Evolutionary conservation across 2,797 vertebrate genomes (phyloP).

Genomic region (Notamacropus eugenii): DNA sequence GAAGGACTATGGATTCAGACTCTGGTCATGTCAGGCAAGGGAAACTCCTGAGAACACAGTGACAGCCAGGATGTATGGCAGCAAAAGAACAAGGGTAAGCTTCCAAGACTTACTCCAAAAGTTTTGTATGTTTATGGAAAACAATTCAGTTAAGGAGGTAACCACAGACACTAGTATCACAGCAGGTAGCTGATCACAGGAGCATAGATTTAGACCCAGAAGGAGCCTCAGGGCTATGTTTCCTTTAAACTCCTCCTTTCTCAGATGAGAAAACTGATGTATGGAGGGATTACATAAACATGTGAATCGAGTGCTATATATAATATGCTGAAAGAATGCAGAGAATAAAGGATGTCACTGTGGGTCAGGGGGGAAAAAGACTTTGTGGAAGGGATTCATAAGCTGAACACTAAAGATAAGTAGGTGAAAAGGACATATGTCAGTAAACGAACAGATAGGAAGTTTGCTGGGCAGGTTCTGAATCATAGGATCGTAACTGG

Average conservation of each 20-base stretch:
- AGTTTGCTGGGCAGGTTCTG: neutral
- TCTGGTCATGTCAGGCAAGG: neutral
- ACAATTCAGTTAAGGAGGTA: neutral
- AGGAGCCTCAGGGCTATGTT: neutral
- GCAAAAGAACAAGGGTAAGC: neutral
- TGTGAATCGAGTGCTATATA: neutral
- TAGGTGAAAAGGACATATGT: neutral
- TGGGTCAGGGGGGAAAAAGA: neutral
- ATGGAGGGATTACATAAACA: neutral
- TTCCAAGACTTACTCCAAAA: neutral
- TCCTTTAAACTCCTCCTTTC: neutral
- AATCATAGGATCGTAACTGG: neutral
- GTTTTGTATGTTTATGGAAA: neutral
- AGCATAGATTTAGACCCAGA: neutral
- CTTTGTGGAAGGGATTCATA: neutral
- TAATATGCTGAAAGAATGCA: neutral
- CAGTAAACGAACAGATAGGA: neutral
- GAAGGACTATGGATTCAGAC: neutral
- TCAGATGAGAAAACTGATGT: neutral
- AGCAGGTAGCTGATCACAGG: neutral
- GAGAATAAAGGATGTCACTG: neutral
- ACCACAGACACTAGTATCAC: neutral
- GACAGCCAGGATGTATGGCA: neutral
- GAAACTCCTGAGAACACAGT: neutral
- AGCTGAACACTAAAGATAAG: neutral